Evolutionary conservation across 2,113 vertebrate genomes (phyloP).

Genomic region (Numida meleagris): DNA sequence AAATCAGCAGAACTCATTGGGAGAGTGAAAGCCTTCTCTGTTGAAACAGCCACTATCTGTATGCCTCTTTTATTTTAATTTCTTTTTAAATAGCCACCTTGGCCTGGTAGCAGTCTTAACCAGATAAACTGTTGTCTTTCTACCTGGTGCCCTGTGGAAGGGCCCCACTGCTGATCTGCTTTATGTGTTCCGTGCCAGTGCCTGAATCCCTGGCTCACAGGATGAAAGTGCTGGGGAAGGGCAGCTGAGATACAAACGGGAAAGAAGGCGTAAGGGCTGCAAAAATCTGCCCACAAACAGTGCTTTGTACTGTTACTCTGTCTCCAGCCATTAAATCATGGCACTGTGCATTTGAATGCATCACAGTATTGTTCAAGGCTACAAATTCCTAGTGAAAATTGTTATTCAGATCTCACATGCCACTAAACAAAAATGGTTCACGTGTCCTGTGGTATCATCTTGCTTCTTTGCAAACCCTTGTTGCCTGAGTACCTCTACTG

Average conservation of each 20-base stretch:
- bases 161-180: not conserved
- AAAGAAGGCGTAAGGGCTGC: not conserved
- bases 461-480: not conserved
- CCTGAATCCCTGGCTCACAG: not conserved
- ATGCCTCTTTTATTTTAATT: not conserved
- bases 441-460: not conserved
- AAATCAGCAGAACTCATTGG: not conserved
- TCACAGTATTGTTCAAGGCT: not conserved
- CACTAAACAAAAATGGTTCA: not conserved
- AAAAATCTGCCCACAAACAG: not conserved
- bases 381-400: not conserved
- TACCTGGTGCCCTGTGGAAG: not conserved
- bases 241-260: not conserved
- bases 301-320: accelerated
- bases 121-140: not conserved
- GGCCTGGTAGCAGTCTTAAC: not conserved
- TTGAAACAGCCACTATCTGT: not conserved
- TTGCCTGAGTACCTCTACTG: not conserved
- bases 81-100: not conserved
- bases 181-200: not conserved
- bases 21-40: not conserved
- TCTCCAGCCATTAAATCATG: not conserved
- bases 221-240: not conserved
- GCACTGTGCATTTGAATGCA: not conserved
- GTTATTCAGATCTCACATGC: not conserved